Base-by-base conservation (phyloP, 2,888 invertebrate genomes). In the Buathra laborator region DNA sequence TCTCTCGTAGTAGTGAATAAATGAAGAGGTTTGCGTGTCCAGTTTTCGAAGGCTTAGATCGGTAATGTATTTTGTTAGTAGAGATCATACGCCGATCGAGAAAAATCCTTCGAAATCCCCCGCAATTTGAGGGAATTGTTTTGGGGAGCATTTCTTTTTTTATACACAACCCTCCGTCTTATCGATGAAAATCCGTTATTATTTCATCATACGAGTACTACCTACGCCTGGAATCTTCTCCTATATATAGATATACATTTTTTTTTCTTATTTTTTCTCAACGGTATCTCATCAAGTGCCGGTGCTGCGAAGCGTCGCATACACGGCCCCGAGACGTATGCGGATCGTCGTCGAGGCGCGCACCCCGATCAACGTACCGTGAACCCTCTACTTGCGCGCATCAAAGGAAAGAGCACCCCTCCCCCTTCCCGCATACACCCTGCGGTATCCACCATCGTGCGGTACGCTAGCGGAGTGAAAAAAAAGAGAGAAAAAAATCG, bases 351-450 rank as follows among this genome's bases (percentile, higher is more conserved):
- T 70, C 78, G 68, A 78, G 67, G 70, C 78, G 59, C 59, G 16
- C 78, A 70, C 59, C 72, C 43, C 62, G 59, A 59, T 48, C 67
- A 81, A 66, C 67, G 81, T 75, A 81, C 67, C 67, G 43, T 68
- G 37, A 81, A 56, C 79, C 70, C 71, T 64, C 81, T 74, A 56
- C 59, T 46, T 74, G 48, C 51, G 74, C 46, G 46, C 56, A 43
- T 81, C 81, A 81, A 81, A 81, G 68, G 72, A 74, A 81, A 81
- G 67, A 72, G 56, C 67, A 46, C 67, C 56, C n/a, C 62, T 70
- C 37, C 37, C 37, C 9, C 37, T 59, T 46, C n/a, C 16, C 48
- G 24, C 53, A 12, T 68, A 74, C 16, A 43, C n/a, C 24, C 32
- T 24, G 29, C n/a, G 68, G 16, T 72, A 74, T 62, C 53, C 51